Conservation (phyloP, 2,888 invertebrate genomes). For the Tillus elongatus region DNA sequence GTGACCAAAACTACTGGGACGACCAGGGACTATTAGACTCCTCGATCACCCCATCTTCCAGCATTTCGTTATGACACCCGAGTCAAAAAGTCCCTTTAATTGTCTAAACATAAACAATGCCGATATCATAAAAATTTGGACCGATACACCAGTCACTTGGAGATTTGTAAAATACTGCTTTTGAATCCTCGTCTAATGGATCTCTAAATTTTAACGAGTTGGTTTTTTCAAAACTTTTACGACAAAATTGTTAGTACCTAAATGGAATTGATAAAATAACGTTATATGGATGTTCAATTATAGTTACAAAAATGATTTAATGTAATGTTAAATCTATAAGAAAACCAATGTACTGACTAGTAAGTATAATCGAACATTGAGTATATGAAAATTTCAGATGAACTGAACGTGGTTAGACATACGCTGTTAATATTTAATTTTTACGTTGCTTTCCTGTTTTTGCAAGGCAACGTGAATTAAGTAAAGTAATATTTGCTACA, state of each 20-base stretch:
- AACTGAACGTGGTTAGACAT: not conserved
- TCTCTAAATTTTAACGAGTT: too few relatives aligned
- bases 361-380: conserved; percentile 1
- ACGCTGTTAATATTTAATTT: not conserved
- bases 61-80: too few relatives aligned
- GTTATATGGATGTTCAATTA: conserved; percentile 1
- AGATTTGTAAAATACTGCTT: too few relatives aligned
- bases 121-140: too few relatives aligned
- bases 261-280: conserved; percentile 1
- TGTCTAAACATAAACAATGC: too few relatives aligned
- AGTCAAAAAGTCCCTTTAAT: too few relatives aligned
- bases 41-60: too few relatives aligned
- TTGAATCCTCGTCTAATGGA: too few relatives aligned
- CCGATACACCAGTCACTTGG: too few relatives aligned
- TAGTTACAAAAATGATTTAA: not conserved
- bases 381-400: not conserved
- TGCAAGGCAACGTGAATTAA: conserved; percentile 16
- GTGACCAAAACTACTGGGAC: too few relatives aligned
- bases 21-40: too few relatives aligned
- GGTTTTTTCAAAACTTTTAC: too few relatives aligned
- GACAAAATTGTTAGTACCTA: conserved; percentile 2
- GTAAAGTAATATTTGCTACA: conserved; percentile 34
- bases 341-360: conserved; percentile 1
- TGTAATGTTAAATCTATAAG: not conserved
- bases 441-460: conserved; percentile 2